Evolutionary conservation across 1,140 invertebrate species (phyloP), one percentile per base, ranked within the genome.

Genomic region (Drosophila pseudoobscura): DNA sequence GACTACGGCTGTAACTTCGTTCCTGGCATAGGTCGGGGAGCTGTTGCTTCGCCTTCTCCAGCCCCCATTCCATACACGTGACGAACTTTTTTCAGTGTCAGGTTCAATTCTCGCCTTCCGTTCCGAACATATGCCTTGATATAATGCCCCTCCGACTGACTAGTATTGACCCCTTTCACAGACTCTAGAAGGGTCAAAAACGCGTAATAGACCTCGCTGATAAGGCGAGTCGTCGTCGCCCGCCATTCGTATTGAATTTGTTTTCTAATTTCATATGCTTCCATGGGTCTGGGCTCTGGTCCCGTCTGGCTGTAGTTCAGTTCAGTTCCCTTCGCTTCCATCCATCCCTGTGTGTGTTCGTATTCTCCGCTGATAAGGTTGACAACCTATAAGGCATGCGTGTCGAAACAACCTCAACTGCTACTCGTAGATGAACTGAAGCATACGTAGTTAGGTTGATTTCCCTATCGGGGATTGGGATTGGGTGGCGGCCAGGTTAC

Each of bases 341-440:
- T 68, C 35, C 39, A 58, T 49, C 47, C 31, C 46, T 54, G 53
- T 50, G 39, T 44, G 20, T n/a, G 5, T 80, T 52, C 80, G 65
- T 85, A 58, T 75, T 78, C 75, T 78, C 55, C 58, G 63, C 62
- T 88, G 82, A 85, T 85, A 85, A 85, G 53, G 47, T 24, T 7
- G 35, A 41, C 24, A 26, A 26, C 24, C 24, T 26, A 26, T 26
- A 26, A 63, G 29, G 7, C 29, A 31, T 51, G 66, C 54, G 59
- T 74, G 66, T 70, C 35, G 65, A 39, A 39, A 39, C 55, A 74
- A 26, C 24, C 39, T 29, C 24, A 56, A 22, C 24, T 6, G 43
- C 50, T 57, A 29, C 29, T 7, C 7, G 8, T 9, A 13, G 35
- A 39, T 39, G 35, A 13, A 39, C 35, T 39, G 66, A 26, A 47